phyloP scores from a whole-genome alignment of 2,113 vertebrate species.

The Cyprinodon brontotheroides region DNA sequence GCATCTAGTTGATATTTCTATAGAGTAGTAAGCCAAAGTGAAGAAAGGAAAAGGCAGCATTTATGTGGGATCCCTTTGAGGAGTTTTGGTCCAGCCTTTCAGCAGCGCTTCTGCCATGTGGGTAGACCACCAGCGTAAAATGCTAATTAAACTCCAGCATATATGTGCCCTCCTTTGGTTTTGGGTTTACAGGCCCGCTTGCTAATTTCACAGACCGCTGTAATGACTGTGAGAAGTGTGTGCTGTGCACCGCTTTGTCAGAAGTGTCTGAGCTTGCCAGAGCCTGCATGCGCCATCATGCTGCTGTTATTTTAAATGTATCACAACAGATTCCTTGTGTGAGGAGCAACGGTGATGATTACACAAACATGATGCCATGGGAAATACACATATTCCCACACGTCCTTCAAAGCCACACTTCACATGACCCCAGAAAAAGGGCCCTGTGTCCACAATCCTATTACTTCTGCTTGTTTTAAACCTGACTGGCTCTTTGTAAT shows the following conservation, averaged over 20 bases:
- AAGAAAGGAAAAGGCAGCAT: not conserved
- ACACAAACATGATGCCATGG: slow-evolving; percentile 48
- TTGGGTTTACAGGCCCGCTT: slow-evolving; percentile 56
- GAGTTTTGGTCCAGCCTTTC: slow-evolving; percentile 30
- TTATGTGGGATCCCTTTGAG: slow-evolving; percentile 31
- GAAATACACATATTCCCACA: slow-evolving; percentile 71
- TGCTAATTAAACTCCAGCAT: slow-evolving; percentile 68
- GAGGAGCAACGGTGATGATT: slow-evolving; percentile 20
- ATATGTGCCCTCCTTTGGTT: slow-evolving; percentile 47
- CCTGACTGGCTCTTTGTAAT: slow-evolving; percentile 46
- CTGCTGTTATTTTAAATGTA: slow-evolving; percentile 34
- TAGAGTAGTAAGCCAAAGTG: not conserved
- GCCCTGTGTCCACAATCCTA: slow-evolving; percentile 59
- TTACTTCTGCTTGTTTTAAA: slow-evolving; percentile 70
- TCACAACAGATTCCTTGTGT: slow-evolving; percentile 32
- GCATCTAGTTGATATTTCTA: not conserved
- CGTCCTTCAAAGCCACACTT: slow-evolving; percentile 37
- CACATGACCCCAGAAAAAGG: slow-evolving; percentile 34
- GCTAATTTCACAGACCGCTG: slow-evolving; percentile 71
- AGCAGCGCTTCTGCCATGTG: slow-evolving; percentile 64
- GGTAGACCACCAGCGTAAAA: slow-evolving; percentile 70
- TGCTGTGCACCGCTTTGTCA: slow-evolving; percentile 22
- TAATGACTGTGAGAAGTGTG: slow-evolving; percentile 57
- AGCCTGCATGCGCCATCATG: slow-evolving; percentile 29
- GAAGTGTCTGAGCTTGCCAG: slow-evolving; percentile 18